These are phyloP conservation scores for Thripadectes ignobilis DNA, from an alignment of 2,797 vertebrate species.

Conservation along the genomic window DNA sequence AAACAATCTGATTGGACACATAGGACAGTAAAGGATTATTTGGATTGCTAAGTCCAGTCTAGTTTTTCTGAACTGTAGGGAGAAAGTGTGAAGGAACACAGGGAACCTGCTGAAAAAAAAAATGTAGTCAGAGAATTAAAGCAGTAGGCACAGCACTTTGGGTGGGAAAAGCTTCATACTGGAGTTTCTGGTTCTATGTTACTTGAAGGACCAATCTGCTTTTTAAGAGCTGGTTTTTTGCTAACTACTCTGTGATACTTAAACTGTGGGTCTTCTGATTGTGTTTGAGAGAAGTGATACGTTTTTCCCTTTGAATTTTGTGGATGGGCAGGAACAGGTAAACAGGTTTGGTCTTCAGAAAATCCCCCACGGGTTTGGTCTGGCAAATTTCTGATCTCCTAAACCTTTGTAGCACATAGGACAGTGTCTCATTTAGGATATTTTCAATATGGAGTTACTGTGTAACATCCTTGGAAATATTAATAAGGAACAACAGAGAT, in stretches of 20 bases:
- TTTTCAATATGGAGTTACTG: neutral
- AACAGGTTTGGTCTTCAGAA: neutral
- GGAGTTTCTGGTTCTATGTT: neutral
- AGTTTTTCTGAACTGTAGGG: neutral
- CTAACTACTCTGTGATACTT: neutral
- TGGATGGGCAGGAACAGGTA: neutral
- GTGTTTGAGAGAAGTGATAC: neutral
- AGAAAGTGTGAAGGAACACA: neutral
- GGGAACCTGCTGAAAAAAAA: neutral
- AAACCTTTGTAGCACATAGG: neutral
- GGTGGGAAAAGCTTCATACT: accelerated
- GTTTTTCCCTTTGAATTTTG: neutral
- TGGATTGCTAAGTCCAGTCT: neutral
- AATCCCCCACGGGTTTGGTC: neutral
- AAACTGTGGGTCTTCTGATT: neutral
- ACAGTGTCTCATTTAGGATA: neutral
- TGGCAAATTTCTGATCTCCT: neutral
- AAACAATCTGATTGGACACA: neutral
- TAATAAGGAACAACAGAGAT: neutral
- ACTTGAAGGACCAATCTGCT: neutral
- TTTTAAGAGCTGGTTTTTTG: neutral
- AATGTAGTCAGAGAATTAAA: neutral
- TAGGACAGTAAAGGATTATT: neutral
- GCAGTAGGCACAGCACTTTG: neutral
- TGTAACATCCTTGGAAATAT: neutral